phyloP scores from a whole-genome alignment of 2,113 vertebrate species.

The Rattus norvegicus region GRCr8 NC_086020.1:45267001-45267500 shows the following conservation, averaged over 20 bases:
- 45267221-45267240: background rate
- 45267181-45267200: background rate
- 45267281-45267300: background rate
- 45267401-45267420: background rate
- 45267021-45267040: background rate
- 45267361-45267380: background rate
- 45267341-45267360: background rate
- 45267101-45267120: background rate
- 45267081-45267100: fast-evolving
- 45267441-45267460: background rate
- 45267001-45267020: background rate
- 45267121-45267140: background rate
- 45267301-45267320: background rate
- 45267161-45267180: background rate
- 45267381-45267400: background rate
- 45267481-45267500: background rate
- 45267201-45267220: background rate
- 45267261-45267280: background rate
- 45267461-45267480: background rate
- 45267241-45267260: background rate
- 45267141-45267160: background rate
- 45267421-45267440: background rate
- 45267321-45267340: background rate
- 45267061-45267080: conserved; percentile 2
- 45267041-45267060: background rate